phyloP scores from a whole-genome alignment of 2,888 invertebrate species.

The Isoperla grammatica region DNA sequence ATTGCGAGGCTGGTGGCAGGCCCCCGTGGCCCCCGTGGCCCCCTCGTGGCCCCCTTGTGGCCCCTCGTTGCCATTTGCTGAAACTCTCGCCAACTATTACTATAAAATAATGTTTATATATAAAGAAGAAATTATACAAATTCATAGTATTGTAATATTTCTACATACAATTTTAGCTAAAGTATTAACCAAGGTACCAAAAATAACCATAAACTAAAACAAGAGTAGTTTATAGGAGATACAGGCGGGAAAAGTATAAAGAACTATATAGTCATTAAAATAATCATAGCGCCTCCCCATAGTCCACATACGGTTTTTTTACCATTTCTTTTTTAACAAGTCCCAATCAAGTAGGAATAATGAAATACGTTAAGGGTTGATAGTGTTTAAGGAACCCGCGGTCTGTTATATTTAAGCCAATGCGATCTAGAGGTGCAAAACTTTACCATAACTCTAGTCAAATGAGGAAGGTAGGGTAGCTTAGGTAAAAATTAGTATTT shows the following conservation, averaged over 20 bases:
- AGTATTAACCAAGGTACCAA: slow-evolving; percentile 64
- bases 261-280: slow-evolving; percentile 16
- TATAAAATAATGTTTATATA: slow-evolving; percentile 11
- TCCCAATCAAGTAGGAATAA: slow-evolving; percentile 3
- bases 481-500: slow-evolving; percentile 8
- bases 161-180: slow-evolving; percentile 40
- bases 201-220: slow-evolving; percentile 28
- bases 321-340: slow-evolving; percentile 23
- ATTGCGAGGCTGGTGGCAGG: background rate
- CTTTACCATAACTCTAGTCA: slow-evolving; percentile 3
- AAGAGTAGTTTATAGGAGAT: slow-evolving; percentile 29
- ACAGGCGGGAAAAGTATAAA: slow-evolving; percentile 20
- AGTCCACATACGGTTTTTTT: slow-evolving; percentile 23
- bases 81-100: slow-evolving; percentile 13
- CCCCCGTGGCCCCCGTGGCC: background rate
- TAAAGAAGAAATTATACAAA: slow-evolving; percentile 27
- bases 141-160: slow-evolving; percentile 49
- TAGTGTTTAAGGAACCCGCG: background rate
- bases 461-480: background rate
- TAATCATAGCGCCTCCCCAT: slow-evolving; percentile 26
- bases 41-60: background rate
- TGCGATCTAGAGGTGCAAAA: slow-evolving; percentile 3
- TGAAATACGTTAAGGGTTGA: slow-evolving; percentile 6
- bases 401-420: background rate
- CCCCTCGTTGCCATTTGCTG: background rate